Conservation (phyloP, 2,113 vertebrate species). For the Campylomormyrus tamandua region DNA sequence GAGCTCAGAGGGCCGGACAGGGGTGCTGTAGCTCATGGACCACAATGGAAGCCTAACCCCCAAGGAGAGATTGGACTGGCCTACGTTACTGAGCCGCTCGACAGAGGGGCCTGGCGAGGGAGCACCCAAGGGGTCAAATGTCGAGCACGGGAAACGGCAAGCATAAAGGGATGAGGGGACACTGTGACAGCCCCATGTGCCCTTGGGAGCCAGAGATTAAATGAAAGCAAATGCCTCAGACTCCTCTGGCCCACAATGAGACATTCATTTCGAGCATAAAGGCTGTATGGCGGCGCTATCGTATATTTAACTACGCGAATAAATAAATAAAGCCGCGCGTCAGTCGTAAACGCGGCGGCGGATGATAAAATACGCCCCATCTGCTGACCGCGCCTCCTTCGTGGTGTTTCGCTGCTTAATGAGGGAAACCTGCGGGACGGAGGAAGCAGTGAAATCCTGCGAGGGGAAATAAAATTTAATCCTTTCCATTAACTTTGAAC, state of each 20-base stretch:
- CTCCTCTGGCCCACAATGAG: not conserved
- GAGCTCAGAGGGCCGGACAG: not conserved
- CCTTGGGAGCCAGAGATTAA: constrained; percentile 60
- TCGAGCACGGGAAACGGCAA: constrained; percentile 58
- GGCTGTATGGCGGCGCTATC: not conserved
- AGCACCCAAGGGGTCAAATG: constrained; percentile 55
- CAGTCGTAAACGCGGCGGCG: not conserved
- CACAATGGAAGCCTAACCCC: constrained; percentile 38
- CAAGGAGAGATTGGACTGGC: constrained; percentile 66
- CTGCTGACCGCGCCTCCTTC: not conserved
- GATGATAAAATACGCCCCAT: not conserved
- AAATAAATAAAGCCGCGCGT: not conserved
- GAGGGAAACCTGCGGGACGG: not conserved
- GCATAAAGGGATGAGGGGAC: constrained; percentile 75
- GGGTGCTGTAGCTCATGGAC: constrained; percentile 28
- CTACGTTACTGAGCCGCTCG: constrained; percentile 68
- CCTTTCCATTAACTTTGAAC: not conserved
- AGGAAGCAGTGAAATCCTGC: not conserved
- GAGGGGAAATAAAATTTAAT: not conserved
- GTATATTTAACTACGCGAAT: not conserved
- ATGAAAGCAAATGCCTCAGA: constrained; percentile 33
- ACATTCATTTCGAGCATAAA: not conserved
- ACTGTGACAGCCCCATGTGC: constrained; percentile 62
- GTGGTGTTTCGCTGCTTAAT: not conserved
- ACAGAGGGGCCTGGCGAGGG: constrained; percentile 45